phyloP scores from a whole-genome alignment of 2,888 invertebrate genomes.

The Eulithis prunata region DNA sequence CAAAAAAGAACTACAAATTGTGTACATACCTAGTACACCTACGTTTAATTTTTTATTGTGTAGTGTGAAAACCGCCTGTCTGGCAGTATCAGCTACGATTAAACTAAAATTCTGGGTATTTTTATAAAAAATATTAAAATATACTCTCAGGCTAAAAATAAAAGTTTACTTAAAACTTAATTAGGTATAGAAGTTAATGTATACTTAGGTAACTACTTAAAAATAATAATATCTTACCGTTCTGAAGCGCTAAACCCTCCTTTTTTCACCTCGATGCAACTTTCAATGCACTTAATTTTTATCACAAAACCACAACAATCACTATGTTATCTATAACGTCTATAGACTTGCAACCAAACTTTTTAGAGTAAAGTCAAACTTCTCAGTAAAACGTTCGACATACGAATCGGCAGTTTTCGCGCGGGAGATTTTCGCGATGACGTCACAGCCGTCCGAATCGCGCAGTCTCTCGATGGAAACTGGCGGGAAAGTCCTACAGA shows the following conservation, averaged over 20 bases:
- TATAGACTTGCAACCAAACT: conserved; percentile 15
- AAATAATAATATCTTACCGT: conserved; percentile 19
- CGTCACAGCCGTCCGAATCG: conserved; percentile 52
- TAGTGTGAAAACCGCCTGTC: too few relatives aligned
- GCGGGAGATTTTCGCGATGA: conserved; percentile 47
- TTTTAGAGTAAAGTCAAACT: conserved; percentile 27
- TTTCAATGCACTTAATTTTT: conserved; percentile 20
- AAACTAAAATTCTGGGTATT: too few relatives aligned
- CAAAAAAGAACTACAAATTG: too few relatives aligned
- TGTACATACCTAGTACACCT: too few relatives aligned
- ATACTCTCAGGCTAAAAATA: too few relatives aligned
- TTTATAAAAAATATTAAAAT: too few relatives aligned
- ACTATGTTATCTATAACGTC: conserved; percentile 14
- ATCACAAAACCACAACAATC: conserved; percentile 23
- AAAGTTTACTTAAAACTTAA: too few relatives aligned
- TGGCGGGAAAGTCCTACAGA: conserved; percentile 55
- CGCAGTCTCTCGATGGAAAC: conserved; percentile 54
- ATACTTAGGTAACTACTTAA: not conserved
- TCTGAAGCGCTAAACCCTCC: conserved; percentile 11
- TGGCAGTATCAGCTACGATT: too few relatives aligned
- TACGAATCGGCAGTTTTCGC: conserved; percentile 32
- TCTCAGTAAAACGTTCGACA: conserved; percentile 30
- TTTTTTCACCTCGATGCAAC: conserved; percentile 8
- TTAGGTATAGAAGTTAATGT: not conserved
- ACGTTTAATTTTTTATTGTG: too few relatives aligned